Base-by-base conservation (phyloP, 1,140 invertebrate genomes). In the Cheumatopsyche charites region DNA sequence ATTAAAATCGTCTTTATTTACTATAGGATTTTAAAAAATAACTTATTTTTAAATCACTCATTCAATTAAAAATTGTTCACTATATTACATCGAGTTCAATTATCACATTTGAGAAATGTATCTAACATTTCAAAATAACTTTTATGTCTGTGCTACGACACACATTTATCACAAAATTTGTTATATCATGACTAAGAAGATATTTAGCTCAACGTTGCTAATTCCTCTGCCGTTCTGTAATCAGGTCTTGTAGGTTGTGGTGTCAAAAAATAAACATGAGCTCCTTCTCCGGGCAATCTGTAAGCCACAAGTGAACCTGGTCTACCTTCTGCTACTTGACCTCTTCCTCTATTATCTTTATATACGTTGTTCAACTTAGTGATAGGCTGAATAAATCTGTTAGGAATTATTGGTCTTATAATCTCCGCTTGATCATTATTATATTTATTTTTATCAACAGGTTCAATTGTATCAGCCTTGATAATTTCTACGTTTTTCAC, bases 231-330 rank as follows among this genome's bases (percentile, higher is more conserved):
- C 79, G 80, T 70, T 78, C 85, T 73, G 82, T 81, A 79, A 77
- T 83, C 61, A 71, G 75, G 77, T 62, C 76, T 83, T 25, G 84
- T 83, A 3, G 87, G 83, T 77, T 90, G 90, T 1, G 91, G 91
- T 43, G 91, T 90, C 42, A 92, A 79, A 82, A 92, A 91, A 78
- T 92, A 92, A 77, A 92, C 90, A 80, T 92, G 90, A 0, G 90
- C 90, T 0, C 86, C 88, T 42, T 86, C 86, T 0, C 90, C 90
- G 0, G 90, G 90, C 25, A 92, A 79, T 71, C 87, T 81, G 78
- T 91, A 91, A 0, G 89, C 88, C 70, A 91, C 88, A 72, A 87
- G 87, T 12, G 88, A 87, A 0, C 85, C 85, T 19, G 82, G 80
- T 70, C 82, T 78, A 19, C 83, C 82, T 71, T 86, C 80, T 17